Evolutionary conservation across 2,888 invertebrate species (phyloP).

Genomic region (Blera fallax): DNA sequence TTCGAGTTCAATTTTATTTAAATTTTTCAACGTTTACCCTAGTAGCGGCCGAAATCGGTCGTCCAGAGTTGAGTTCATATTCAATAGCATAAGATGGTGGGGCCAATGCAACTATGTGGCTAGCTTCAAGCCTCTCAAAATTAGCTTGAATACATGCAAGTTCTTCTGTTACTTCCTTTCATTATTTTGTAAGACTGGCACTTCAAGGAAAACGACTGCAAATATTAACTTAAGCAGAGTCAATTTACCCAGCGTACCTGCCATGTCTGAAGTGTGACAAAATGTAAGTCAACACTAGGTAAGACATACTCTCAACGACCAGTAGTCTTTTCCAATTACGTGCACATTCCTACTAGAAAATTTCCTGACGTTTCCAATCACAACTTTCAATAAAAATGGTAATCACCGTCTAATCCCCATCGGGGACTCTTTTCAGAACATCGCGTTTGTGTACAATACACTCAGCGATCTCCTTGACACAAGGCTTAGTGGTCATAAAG

Average conservation of each 20-base stretch:
- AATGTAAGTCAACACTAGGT: background rate
- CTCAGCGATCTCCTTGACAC: slow-evolving; percentile 56
- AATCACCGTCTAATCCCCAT: slow-evolving; percentile 12
- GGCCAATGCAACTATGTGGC: no score
- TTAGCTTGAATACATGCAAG: no score
- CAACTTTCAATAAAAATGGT: slow-evolving; percentile 4
- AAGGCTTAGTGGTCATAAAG: slow-evolving; percentile 50
- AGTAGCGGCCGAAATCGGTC: no score
- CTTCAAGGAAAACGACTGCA: background rate
- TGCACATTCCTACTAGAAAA: slow-evolving; percentile 8
- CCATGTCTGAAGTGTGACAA: background rate
- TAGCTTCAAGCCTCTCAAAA: no score
- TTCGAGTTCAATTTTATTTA: no score
- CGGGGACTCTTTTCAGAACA: background rate
- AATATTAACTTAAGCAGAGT: background rate
- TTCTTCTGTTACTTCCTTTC: background rate
- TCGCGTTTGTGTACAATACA: slow-evolving; percentile 1
- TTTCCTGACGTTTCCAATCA: slow-evolving; percentile 7
- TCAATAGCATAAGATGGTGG: no score
- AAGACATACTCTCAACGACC: background rate
- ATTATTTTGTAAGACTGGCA: no score
- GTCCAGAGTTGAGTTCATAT: no score
- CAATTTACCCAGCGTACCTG: background rate
- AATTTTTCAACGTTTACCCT: no score
- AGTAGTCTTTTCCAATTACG: slow-evolving; percentile 6